These are phyloP conservation scores for Oscheius sp. DNA, from an alignment of 2,888 invertebrate species.

Conservation along the genomic window DNA sequence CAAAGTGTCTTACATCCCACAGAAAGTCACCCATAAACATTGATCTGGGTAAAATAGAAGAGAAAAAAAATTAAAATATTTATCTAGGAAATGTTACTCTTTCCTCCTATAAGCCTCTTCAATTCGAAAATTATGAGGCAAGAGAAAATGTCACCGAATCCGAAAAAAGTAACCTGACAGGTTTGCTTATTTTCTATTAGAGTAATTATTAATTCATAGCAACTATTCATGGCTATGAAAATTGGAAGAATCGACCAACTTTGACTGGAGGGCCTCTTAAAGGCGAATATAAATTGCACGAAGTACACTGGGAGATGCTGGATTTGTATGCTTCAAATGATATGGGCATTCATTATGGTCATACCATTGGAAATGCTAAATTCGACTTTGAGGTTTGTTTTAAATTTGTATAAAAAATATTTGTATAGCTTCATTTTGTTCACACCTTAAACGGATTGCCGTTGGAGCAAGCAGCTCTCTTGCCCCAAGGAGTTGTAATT, in stretches of 20 bases:
- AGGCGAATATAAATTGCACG: conserved; percentile 2
- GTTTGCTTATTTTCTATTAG: neutral
- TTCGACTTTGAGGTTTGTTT: conserved; percentile 6
- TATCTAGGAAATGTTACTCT: neutral
- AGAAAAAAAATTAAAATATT: neutral
- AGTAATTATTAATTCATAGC: neutral
- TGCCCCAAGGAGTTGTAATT: conserved; percentile 4
- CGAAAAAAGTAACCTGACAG: neutral
- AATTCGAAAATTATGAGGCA: conserved; percentile 5
- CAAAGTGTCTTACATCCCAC: neutral
- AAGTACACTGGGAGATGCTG: conserved; percentile 7
- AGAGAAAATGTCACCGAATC: conserved; percentile 2
- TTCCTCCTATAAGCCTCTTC: neutral
- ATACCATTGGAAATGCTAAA: conserved; percentile 1
- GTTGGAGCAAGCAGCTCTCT: neutral
- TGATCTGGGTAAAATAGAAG: neutral
- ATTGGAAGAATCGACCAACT: conserved; percentile 4
- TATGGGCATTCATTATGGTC: conserved; percentile 1
- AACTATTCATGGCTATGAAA: conserved; percentile 3
- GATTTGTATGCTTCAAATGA: neutral
- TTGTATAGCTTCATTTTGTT: conserved; percentile 13
- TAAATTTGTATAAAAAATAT: neutral
- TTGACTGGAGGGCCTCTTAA: conserved; percentile 3
- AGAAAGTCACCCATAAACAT: conserved; percentile 21
- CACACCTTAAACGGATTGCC: neutral